Conservation (phyloP, 2,888 invertebrate genomes). For the Oxyteleia sp. region DNA sequence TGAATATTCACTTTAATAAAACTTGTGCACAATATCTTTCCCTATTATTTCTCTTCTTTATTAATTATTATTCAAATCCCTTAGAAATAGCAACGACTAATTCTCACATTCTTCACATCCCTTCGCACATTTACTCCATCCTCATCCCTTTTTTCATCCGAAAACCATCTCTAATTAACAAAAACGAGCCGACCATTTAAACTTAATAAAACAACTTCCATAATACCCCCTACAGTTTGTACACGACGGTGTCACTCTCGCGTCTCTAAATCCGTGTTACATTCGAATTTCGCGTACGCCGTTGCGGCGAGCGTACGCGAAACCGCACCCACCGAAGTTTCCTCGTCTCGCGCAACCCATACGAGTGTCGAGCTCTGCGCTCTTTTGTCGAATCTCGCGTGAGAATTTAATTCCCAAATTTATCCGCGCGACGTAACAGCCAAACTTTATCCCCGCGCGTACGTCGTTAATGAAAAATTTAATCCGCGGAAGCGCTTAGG, state of each 20-base stretch:
- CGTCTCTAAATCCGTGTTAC: constrained; percentile 31
- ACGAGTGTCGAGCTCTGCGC: constrained; percentile 16
- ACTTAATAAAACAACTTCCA: not conserved
- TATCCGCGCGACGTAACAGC: not conserved
- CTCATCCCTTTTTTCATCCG: no score
- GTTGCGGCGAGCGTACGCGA: no score
- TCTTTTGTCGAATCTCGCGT: constrained; percentile 33
- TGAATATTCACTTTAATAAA: no score
- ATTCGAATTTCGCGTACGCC: not conserved
- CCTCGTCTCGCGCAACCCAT: constrained; percentile 14
- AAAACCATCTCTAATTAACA: no score
- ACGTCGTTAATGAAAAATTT: constrained; percentile 8
- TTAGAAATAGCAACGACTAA: no score
- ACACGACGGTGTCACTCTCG: constrained; percentile 4
- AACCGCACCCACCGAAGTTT: constrained; percentile 30
- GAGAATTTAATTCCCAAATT: constrained; percentile 29
- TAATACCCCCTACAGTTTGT: constrained; percentile 18
- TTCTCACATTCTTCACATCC: no score
- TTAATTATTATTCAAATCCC: no score
- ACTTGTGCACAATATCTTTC: no score
- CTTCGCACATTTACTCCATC: no score
- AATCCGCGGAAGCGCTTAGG: not conserved
- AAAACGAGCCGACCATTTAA: no score
- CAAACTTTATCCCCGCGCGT: not conserved
- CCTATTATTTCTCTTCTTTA: no score